Percentiles rank a stretch among this genome's conserved stretches.
Evolutionary conservation across 2,797 vertebrate genomes (phyloP).

Genomic region (Pseudocheirus occidentalis): DNA sequence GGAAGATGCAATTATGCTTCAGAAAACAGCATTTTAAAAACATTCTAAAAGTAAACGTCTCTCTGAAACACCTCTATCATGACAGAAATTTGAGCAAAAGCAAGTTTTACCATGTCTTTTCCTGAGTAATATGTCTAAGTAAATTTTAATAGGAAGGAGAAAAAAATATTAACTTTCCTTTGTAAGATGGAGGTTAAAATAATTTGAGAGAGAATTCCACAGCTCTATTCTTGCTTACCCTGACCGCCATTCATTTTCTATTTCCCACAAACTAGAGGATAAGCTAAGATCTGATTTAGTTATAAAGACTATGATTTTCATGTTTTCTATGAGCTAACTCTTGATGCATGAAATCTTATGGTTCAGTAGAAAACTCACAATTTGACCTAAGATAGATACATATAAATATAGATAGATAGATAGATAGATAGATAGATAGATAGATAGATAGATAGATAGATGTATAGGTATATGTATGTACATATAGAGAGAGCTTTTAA

Average conservation of each 20-base stretch:
- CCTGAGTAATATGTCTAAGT: not conserved
- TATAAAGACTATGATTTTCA: not conserved
- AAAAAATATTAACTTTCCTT: not conserved
- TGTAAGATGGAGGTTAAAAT: not conserved
- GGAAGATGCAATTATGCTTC: not conserved
- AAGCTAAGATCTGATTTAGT: not conserved
- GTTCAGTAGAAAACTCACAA: not conserved
- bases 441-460: too few species aligned
- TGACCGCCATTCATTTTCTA: not conserved
- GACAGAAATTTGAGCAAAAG: not conserved
- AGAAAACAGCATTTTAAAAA: constrained; percentile 8
- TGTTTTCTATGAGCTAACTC: not conserved
- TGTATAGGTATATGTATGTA: too few species aligned
- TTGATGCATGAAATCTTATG: not conserved
- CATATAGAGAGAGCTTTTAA: not conserved
- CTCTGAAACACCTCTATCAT: not conserved
- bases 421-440: too few species aligned
- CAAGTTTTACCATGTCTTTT: not conserved
- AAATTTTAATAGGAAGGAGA: not conserved
- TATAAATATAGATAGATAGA: too few species aligned
- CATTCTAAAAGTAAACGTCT: not conserved
- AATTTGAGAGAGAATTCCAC: not conserved
- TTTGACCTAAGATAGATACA: not conserved
- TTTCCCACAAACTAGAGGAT: not conserved
- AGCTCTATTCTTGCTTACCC: not conserved